Evolutionary conservation across 1,140 invertebrate genomes (phyloP).

Genomic region (Hetaerina americana): DNA sequence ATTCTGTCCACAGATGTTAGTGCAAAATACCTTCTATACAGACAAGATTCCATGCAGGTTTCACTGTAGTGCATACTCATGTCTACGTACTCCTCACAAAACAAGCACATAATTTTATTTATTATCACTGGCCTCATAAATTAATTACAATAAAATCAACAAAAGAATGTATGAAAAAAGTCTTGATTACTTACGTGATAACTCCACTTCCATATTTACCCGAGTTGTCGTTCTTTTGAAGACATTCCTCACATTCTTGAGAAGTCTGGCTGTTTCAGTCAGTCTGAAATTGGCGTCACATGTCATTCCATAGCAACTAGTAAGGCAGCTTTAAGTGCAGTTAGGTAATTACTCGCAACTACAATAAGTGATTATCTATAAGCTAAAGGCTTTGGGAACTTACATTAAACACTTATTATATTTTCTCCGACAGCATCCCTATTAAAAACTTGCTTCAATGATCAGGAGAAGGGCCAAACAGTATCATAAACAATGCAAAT

Average conservation of each 20-base stretch:
- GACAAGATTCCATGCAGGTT: no score
- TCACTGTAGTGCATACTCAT: no score
- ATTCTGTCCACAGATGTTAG: no score
- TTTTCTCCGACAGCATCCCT: no score
- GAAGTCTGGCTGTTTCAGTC: constrained; percentile 85
- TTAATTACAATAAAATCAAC: no score
- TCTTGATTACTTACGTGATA: constrained; percentile 70
- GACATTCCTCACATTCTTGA: constrained; percentile 84
- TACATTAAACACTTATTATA: not conserved
- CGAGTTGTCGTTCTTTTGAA: constrained; percentile 64
- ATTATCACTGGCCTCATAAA: no score
- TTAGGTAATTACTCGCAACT: not conserved
- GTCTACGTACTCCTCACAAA: no score
- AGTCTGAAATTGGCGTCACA: constrained; percentile 51
- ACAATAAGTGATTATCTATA: not conserved
- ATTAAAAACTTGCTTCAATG: no score
- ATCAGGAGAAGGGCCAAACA: no score
- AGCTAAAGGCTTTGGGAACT: not conserved
- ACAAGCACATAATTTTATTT: no score
- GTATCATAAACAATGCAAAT: no score
- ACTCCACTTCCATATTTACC: constrained; percentile 70
- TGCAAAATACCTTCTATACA: no score
- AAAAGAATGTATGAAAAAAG: not conserved
- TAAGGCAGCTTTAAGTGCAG: not conserved
- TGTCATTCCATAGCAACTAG: not conserved